Evolutionary conservation across 92 coral and sea anemone genomes (phyloP), one percentile per base, ranked within the genome.

Genomic region (Siderastrea siderea): DNA sequence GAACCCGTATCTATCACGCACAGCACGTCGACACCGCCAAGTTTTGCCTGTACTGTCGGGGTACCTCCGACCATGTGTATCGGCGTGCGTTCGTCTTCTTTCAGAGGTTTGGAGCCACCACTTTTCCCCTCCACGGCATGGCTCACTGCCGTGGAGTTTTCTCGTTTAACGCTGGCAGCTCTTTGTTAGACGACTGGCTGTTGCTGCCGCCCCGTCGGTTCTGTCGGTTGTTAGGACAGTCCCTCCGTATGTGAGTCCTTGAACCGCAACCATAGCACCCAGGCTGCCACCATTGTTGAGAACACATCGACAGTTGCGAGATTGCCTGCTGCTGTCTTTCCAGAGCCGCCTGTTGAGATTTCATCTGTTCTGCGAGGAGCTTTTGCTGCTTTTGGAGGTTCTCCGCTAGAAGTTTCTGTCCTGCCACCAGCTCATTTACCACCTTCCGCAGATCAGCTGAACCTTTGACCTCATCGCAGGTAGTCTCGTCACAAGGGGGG

Each of bases 1-100:
- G 93, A 86, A 10, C 91, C 89, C 1, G 93, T 81, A 46, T 89
- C 94, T 14, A 91, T 60, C 38, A 91, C 46, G 38, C 92, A 77
- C 1, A 55, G 47, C 65, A 88, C 84, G 8, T 57, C 80, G 5
- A 84, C 70, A 48, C 92, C 94, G 12, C 54, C 87, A 80, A 92
- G 47, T 62, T 71, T 71, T 6, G 84, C 92, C 14, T 19, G 50
- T 0, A 60, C 59, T 5, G 76, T 88, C 45, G 95, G 95, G 38
- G 38, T 26, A 26, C 38, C 38, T 26, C 38, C 38, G 38, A 26
- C 38, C 38, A 26, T 26, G 38, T 26, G 38, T 26, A 26, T 26
- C 38, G 38, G 38, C 38, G 38, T 26, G 38, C 38, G 38, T 26
- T 26, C 38, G 38, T 26, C 38, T 26, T 26, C 38, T 26, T 26